phyloP scores from a whole-genome alignment of 2,797 vertebrate species.

The Rhabdomys pumilio region DNA sequence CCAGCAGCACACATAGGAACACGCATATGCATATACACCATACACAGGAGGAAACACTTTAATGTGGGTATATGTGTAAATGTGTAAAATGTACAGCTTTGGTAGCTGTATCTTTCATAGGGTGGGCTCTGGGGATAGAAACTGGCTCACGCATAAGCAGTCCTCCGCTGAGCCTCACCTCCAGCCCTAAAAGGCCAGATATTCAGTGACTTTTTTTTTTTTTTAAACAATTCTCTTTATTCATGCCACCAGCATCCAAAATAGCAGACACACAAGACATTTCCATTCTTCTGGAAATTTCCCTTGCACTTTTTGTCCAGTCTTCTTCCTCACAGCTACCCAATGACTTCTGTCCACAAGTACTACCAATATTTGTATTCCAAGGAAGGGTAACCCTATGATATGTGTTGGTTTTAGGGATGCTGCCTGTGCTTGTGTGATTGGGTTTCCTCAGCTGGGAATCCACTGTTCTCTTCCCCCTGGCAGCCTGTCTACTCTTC shows the following conservation, averaged over 20 bases:
- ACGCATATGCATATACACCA: background rate
- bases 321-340: background rate
- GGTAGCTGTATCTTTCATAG: background rate
- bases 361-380: background rate
- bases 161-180: background rate
- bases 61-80: background rate
- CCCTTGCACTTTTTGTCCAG: background rate
- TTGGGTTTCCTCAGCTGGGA: background rate
- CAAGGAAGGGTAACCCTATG: background rate
- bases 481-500: background rate
- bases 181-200: background rate
- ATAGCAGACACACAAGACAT: background rate
- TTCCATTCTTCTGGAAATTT: background rate
- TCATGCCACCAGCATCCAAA: background rate
- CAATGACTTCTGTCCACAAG: background rate
- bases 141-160: background rate
- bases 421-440: rapidly evolving
- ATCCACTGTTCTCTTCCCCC: too few relatives aligned
- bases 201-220: background rate
- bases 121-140: background rate
- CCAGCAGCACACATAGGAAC: background rate
- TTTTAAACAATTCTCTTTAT: background rate
- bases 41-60: background rate
- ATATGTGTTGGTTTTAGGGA: background rate
- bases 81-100: background rate